Evolutionary conservation across 1,140 invertebrate species (phyloP).

Genomic region (Drosophila grimshawi): DNA sequence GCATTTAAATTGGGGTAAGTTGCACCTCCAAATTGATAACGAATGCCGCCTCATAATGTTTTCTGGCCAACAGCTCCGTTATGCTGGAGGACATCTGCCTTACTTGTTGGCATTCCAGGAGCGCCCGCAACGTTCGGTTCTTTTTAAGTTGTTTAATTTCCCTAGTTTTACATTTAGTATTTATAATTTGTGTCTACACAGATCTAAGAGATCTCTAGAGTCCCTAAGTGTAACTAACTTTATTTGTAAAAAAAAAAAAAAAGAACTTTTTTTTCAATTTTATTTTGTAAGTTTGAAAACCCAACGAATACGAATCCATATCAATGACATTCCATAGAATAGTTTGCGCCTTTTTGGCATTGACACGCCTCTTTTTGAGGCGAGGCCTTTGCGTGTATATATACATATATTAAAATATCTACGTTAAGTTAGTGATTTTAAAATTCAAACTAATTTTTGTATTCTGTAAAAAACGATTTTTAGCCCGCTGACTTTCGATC

Average conservation of each 20-base stretch:
- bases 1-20: slow-evolving; percentile 10
- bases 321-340: slow-evolving; percentile 78
- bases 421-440: not conserved
- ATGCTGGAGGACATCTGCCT: not conserved
- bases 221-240: slow-evolving; percentile 32
- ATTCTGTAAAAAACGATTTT: too few relatives aligned
- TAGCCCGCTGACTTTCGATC: too few relatives aligned
- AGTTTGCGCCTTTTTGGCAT: slow-evolving; percentile 10
- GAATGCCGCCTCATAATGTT: not conserved
- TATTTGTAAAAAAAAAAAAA: slow-evolving; percentile 12
- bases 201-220: slow-evolving; percentile 68
- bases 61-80: slow-evolving; percentile 2
- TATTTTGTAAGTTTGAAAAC: slow-evolving; percentile 68
- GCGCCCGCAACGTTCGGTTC: not conserved
- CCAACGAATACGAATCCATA: slow-evolving; percentile 84
- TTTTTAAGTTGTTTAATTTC: slow-evolving; percentile 1
- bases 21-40: too few relatives aligned
- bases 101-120: slow-evolving; percentile 4
- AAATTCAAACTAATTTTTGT: not conserved
- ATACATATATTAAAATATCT: slow-evolving; percentile 13
- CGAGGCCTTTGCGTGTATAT: slow-evolving; percentile 53
- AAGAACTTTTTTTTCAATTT: slow-evolving; percentile 11
- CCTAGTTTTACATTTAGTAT: slow-evolving; percentile 30
- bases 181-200: slow-evolving; percentile 47
- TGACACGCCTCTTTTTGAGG: not conserved